Conservation (phyloP, 2,113 vertebrate genomes). For the Elgaria multicarinata region DNA sequence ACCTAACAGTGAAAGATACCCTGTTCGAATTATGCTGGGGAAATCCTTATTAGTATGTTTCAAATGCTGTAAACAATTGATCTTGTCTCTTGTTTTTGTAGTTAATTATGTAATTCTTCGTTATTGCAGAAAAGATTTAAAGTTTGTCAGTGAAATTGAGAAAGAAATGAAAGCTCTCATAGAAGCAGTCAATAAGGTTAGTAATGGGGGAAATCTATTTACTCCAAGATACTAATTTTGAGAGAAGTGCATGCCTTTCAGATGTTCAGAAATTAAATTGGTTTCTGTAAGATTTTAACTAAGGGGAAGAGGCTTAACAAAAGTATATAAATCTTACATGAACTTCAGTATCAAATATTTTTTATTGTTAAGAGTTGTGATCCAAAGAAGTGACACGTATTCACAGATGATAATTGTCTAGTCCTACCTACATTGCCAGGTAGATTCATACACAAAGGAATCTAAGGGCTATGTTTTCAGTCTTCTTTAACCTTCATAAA, state of each 20-base stretch:
- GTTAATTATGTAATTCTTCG: conserved; percentile 44
- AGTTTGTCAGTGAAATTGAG: conserved; percentile 93
- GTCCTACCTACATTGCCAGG: background rate
- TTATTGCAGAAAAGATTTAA: conserved; percentile 91
- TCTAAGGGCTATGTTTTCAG: background rate
- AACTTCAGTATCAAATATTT: background rate
- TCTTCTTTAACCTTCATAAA: background rate
- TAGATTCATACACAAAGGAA: background rate
- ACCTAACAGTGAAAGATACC: background rate
- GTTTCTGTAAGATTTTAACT: background rate
- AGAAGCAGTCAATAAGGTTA: conserved; percentile 93
- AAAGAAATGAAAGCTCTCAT: conserved; percentile 93
- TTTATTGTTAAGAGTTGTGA: background rate
- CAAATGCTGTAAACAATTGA: background rate
- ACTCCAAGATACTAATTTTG: background rate
- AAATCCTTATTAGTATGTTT: background rate
- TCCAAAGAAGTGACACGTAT: background rate
- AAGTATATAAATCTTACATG: background rate
- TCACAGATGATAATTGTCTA: background rate
- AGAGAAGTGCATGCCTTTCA: background rate
- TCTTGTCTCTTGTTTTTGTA: background rate
- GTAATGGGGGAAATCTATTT: conserved; percentile 48
- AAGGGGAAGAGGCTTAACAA: background rate
- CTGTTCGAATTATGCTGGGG: background rate
- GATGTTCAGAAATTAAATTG: background rate